Evolutionary conservation across 2,113 vertebrate species (phyloP).

Genomic region (Chloropsis cyanopogon): DNA sequence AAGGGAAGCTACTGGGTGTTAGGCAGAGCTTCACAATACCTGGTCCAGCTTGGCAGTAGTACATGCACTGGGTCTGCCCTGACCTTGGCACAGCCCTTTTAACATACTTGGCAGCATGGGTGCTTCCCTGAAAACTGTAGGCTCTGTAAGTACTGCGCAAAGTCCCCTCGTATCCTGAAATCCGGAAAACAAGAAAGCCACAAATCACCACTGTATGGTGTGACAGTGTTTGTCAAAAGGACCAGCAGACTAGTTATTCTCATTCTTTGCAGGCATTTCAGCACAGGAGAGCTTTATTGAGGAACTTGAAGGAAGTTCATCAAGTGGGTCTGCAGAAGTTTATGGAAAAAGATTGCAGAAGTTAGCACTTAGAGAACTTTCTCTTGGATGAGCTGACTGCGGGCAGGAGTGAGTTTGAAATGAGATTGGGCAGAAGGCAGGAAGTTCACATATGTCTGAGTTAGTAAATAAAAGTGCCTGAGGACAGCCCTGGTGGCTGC

Average conservation of each 20-base stretch:
- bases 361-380: not conserved
- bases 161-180: not conserved
- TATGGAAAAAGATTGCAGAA: not conserved
- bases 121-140: not conserved
- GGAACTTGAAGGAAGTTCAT: not conserved
- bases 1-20: not conserved
- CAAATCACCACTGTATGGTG: not conserved
- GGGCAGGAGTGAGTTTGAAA: not conserved
- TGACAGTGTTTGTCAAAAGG: not conserved
- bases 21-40: not conserved
- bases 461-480: not conserved
- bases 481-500: not conserved
- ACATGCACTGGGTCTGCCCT: not conserved
- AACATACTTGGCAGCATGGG: not conserved
- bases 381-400: not conserved
- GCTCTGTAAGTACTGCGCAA: not conserved
- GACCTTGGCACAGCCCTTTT: not conserved
- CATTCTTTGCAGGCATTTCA: not conserved
- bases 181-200: not conserved
- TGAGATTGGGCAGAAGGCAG: not conserved
- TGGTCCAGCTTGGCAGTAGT: not conserved
- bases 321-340: not conserved
- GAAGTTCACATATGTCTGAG: accelerated
- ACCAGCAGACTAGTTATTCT: not conserved
- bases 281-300: not conserved